Evolutionary conservation across 2,888 invertebrate genomes (phyloP).

Genomic region (Melanargia galathea): DNA sequence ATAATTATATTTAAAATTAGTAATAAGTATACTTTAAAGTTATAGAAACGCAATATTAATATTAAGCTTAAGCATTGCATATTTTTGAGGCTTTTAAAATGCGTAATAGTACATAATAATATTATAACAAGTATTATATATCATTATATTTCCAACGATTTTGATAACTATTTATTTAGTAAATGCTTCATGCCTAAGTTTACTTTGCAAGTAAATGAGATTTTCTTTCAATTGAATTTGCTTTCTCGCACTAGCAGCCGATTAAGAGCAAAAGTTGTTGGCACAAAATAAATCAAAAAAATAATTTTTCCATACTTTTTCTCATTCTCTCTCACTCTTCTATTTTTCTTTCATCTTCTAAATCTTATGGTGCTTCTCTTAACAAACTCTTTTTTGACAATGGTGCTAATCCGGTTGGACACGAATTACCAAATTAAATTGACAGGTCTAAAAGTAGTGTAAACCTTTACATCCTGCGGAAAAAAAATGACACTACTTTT

Average conservation of each 20-base stretch:
- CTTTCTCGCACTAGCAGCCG: constrained; percentile 24
- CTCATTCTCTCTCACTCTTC: constrained; percentile 62
- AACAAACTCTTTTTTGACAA: background rate
- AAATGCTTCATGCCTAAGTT: constrained; percentile 16
- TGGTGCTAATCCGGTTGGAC: background rate
- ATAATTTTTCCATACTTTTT: constrained; percentile 43
- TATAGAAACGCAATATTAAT: background rate
- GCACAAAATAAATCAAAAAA: constrained; percentile 19
- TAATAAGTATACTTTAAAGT: background rate
- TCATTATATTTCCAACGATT: constrained; percentile 3
- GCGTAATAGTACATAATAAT: background rate
- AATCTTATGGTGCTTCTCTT: constrained; percentile 51
- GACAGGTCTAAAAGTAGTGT: background rate
- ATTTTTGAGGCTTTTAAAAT: constrained; percentile 4
- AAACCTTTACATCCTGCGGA: background rate
- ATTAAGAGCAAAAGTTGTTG: constrained; percentile 33
- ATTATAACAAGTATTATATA: background rate
- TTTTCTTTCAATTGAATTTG: constrained; percentile 4
- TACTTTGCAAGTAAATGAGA: constrained; percentile 3
- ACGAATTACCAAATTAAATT: background rate
- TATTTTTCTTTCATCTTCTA: constrained; percentile 28
- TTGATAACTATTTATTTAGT: constrained; percentile 1
- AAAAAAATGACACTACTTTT: background rate
- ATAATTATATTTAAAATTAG: background rate
- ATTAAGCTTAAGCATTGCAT: constrained; percentile 11